Evolutionary conservation across 2,888 invertebrate species (phyloP), one percentile per base, ranked within the genome.

Genomic region (Meghimatium bilineatum): DNA sequence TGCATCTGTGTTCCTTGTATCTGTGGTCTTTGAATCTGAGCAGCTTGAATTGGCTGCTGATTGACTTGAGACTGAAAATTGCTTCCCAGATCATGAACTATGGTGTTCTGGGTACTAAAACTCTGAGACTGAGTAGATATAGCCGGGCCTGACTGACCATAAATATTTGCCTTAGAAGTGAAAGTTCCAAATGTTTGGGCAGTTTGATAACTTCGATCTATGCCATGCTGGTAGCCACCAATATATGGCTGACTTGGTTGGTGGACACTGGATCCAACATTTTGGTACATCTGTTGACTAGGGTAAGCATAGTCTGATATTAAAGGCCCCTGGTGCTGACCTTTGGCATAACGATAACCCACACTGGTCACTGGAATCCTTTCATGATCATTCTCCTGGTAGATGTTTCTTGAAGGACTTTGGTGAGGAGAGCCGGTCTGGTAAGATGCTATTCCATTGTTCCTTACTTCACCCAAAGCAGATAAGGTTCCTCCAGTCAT

Each of bases 201-300:
- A 29, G 34, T 74, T 63, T 75, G 81, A 34, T 81, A 81, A 44
- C 81, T 81, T 29, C 36, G 60, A n/a, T n/a, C 36, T 12, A 82
- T 66, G 17, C 75, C 44, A 44, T 76, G 82, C 29, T 82, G 82
- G 52, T 82, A 82, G 5, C 82, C 76, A 14, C 82, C 76, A n/a
- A 36, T 49, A 72, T 76, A 82, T 34, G 56, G 29, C 60, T 75
- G 75, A 34, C 26, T 34, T 0, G 69, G 80, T 1, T 71, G 80
- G 56, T 71, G 52, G 38, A n/a, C 34, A 14, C 36, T 60, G 12
- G 56, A 0, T 1, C 8, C 29, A 14, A 29, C 20, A 23, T 71
- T 32, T 38, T 67, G 79, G 69, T 69, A 69, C 29, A 34, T 0
- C 56, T 80, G 72, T 36, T 80, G 71, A 29, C 63, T 72, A 6